phyloP scores from a whole-genome alignment of 2,797 vertebrate species.

The Melanotaenia boesemani region DNA sequence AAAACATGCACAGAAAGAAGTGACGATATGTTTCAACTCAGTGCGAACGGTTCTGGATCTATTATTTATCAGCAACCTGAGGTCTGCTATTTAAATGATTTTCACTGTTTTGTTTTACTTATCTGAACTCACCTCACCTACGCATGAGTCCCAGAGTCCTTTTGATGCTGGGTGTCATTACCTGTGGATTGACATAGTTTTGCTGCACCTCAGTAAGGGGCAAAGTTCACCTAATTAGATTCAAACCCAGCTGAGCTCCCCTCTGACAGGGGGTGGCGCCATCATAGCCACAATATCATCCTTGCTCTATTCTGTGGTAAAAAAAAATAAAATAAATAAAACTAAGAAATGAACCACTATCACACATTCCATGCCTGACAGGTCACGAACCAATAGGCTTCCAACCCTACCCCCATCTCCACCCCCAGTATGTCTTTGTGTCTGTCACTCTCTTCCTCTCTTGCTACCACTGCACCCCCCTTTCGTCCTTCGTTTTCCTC shows the following conservation, averaged over 20 bases:
- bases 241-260: constrained; percentile 67
- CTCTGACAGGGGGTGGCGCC: constrained; percentile 61
- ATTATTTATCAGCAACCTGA: constrained; percentile 25
- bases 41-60: constrained; percentile 18
- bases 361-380: constrained; percentile 68
- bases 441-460: constrained; percentile 61
- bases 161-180: constrained; percentile 17
- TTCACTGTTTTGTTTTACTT: constrained; percentile 2
- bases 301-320: constrained; percentile 34
- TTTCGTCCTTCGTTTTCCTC: constrained; percentile 51
- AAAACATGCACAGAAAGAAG: not conserved
- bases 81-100: constrained; percentile 28
- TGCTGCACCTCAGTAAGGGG: constrained; percentile 35
- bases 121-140: constrained; percentile 8
- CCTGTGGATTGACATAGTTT: constrained; percentile 9
- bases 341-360: constrained; percentile 32
- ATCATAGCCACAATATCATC: constrained; percentile 51
- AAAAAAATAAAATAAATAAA: constrained; percentile 1
- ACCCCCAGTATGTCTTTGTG: constrained; percentile 54
- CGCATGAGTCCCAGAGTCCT: constrained; percentile 8
- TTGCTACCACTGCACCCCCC: constrained; percentile 41
- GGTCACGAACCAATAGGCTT: constrained; percentile 54
- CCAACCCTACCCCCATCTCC: constrained; percentile 51
- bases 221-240: constrained; percentile 71
- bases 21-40: constrained; percentile 25